These are phyloP conservation scores for Catocala sponsa DNA, from an alignment of 2,888 invertebrate species.

Conservation along the genomic window DNA sequence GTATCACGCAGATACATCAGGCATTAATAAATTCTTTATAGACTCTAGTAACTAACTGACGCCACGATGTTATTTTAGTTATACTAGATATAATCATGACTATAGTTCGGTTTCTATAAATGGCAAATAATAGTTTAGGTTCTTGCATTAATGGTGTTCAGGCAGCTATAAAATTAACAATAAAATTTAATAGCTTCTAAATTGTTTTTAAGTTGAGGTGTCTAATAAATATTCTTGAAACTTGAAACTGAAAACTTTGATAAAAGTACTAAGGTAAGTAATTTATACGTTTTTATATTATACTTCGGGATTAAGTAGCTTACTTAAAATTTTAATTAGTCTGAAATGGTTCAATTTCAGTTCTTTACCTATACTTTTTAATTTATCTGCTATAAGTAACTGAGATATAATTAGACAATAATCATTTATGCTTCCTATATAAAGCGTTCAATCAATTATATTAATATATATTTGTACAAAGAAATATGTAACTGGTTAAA, in stretches of 20 bases:
- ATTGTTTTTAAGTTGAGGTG: background rate
- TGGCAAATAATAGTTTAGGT: background rate
- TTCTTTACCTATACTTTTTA: too few relatives aligned
- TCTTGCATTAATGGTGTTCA: background rate
- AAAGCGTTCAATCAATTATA: background rate
- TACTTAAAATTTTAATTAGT: too few relatives aligned
- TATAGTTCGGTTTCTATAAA: constrained; percentile 11
- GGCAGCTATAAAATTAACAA: background rate
- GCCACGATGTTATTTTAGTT: constrained; percentile 9
- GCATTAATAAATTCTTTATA: constrained; percentile 15
- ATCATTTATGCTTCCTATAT: background rate
- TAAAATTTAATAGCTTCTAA: background rate
- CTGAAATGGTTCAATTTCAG: too few relatives aligned
- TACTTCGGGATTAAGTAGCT: too few relatives aligned
- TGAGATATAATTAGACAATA: too few relatives aligned
- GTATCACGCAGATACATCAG: constrained; percentile 6
- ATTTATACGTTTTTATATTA: too few relatives aligned
- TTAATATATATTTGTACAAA: background rate
- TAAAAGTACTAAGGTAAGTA: background rate
- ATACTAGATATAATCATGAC: constrained; percentile 4
- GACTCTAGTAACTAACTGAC: constrained; percentile 12
- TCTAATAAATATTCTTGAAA: too few relatives aligned
- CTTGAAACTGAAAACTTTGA: too few relatives aligned
- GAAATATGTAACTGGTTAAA: constrained; percentile 36
- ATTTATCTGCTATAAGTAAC: too few relatives aligned